These are phyloP conservation scores for Bradysia coprophila DNA, from an alignment of 1,140 invertebrate genomes.

Conservation along the genomic window DNA sequence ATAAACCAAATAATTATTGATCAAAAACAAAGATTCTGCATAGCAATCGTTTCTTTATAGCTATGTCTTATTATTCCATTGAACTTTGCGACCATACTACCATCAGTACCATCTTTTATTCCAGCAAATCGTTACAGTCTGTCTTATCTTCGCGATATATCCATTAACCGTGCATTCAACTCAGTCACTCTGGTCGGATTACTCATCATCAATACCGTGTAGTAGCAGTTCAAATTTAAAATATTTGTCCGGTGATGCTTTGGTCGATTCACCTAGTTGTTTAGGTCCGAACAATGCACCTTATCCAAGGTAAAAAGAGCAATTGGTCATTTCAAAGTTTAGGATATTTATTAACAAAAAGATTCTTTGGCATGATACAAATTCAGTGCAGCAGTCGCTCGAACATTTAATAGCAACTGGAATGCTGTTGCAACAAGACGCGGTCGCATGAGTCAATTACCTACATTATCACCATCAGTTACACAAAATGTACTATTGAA, in stretches of 20 bases:
- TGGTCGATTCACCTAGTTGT: slow-evolving; percentile 52
- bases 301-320: slow-evolving; percentile 52
- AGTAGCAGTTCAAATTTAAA: slow-evolving; percentile 41
- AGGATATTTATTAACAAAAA: not conserved
- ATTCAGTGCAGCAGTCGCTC: slow-evolving; percentile 40
- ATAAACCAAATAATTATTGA: too few relatives aligned
- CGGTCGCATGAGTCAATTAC: slow-evolving; percentile 17
- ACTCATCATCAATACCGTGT: slow-evolving; percentile 23
- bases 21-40: not conserved
- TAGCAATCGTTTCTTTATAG: not conserved
- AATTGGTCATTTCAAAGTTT: slow-evolving; percentile 1
- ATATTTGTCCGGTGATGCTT: slow-evolving; percentile 69
- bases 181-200: not conserved
- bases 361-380: slow-evolving; percentile 1
- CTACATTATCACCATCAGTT: slow-evolving; percentile 45
- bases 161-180: not conserved
- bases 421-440: slow-evolving; percentile 22
- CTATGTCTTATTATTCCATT: not conserved
- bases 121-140: too few relatives aligned
- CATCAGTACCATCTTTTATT: too few relatives aligned
- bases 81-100: not conserved
- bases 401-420: slow-evolving; percentile 30
- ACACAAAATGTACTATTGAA: slow-evolving; percentile 48
- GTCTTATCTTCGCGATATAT: too few relatives aligned
- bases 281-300: slow-evolving; percentile 58